Conservation (phyloP, 2,113 vertebrate genomes). For the Grallaria varia region DNA sequence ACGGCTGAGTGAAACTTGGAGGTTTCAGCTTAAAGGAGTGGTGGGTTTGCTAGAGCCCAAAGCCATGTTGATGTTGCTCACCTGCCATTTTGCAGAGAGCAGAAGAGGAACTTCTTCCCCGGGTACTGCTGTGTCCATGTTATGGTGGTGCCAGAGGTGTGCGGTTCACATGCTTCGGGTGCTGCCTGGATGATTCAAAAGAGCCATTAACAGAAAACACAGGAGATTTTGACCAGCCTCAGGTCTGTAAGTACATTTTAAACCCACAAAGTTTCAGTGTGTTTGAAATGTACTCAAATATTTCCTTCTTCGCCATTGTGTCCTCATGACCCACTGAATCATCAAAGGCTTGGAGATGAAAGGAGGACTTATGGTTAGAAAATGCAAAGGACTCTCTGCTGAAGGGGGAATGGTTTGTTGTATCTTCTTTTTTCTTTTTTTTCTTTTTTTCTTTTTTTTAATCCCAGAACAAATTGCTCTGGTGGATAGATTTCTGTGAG, state of each 20-base stretch:
- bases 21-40: background rate
- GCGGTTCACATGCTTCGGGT: slow-evolving; percentile 42
- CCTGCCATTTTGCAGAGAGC: slow-evolving; percentile 63
- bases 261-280: slow-evolving; percentile 67
- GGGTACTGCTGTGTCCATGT: slow-evolving; percentile 37
- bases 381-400: slow-evolving; percentile 41
- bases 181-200: slow-evolving; percentile 63
- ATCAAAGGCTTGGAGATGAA: slow-evolving; percentile 56
- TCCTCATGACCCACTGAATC: slow-evolving; percentile 63
- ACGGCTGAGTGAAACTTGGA: background rate
- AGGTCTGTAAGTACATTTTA: slow-evolving; percentile 61
- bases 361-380: slow-evolving; percentile 44
- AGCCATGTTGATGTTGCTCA: slow-evolving; percentile 50
- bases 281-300: slow-evolving; percentile 72
- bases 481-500: slow-evolving; percentile 21
- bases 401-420: slow-evolving; percentile 46
- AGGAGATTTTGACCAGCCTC: slow-evolving; percentile 62
- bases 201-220: slow-evolving; percentile 57
- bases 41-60: slow-evolving; percentile 33
- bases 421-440: background rate
- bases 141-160: slow-evolving; percentile 60
- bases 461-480: slow-evolving; percentile 38
- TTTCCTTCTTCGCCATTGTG: slow-evolving; percentile 43
- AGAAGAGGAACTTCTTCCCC: slow-evolving; percentile 55
- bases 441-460: background rate